Percentiles rank a stretch among this genome's conserved stretches.
Conservation (phyloP, 1,140 invertebrate species). For the Pteromalus puparum region DNA sequence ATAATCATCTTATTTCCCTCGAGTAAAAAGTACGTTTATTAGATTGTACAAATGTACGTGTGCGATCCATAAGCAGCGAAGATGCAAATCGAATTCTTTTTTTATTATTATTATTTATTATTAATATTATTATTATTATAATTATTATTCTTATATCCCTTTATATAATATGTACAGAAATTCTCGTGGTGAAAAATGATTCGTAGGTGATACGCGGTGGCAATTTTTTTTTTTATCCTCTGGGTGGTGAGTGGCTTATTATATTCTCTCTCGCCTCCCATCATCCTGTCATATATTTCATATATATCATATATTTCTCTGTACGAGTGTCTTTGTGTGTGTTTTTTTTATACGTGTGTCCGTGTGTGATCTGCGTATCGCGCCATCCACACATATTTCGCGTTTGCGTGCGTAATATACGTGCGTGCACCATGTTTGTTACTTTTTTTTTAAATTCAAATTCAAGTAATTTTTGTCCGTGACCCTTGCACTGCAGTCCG, state of each 20-base stretch:
- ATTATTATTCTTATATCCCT: slow-evolving; percentile 50
- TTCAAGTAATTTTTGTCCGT: slow-evolving; percentile 1
- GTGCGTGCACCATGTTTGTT: slow-evolving; percentile 55
- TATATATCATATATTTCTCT: slow-evolving; percentile 2
- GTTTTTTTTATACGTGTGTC: no score
- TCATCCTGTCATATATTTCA: not conserved
- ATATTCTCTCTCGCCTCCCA: not conserved
- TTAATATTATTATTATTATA: slow-evolving; percentile 48
- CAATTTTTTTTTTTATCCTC: slow-evolving; percentile 31
- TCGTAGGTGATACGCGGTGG: slow-evolving; percentile 43
- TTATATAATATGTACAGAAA: slow-evolving; percentile 52
- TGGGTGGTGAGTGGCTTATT: slow-evolving; percentile 34
- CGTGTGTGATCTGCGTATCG: no score
- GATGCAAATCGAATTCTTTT: slow-evolving; percentile 56
- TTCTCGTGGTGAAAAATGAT: slow-evolving; percentile 51
- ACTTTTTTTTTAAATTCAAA: slow-evolving; percentile 40
- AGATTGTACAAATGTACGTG: slow-evolving; percentile 55
- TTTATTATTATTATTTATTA: slow-evolving; percentile 50
- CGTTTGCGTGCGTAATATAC: slow-evolving; percentile 53
- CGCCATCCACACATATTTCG: not conserved
- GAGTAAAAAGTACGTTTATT: slow-evolving; percentile 55
- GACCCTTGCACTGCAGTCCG: not conserved
- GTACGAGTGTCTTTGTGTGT: not conserved
- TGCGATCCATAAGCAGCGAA: slow-evolving; percentile 55
- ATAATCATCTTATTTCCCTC: slow-evolving; percentile 48